Percentiles rank a stretch among this genome's conserved stretches.
phyloP scores from a whole-genome alignment of 2,797 vertebrate species.

The Denticeps clupeoides region DNA sequence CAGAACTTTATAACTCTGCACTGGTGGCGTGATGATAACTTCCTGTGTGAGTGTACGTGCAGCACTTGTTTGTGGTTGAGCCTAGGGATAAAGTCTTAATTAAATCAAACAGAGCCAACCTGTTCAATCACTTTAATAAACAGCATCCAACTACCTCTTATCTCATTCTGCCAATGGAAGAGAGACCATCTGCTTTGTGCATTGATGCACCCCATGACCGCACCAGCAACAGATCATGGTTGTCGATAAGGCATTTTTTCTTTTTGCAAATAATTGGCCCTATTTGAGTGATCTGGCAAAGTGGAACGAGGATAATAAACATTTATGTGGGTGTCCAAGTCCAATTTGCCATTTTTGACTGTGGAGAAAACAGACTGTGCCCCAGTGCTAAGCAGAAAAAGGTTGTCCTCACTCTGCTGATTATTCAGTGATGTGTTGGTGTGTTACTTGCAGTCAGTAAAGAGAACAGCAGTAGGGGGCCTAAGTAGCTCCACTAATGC shows the following conservation, averaged over 20 bases:
- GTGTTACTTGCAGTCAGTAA: too few species aligned
- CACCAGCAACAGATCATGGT: conserved; percentile 62
- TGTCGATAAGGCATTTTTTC: conserved; percentile 51
- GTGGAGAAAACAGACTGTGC: too few species aligned
- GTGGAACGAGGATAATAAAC: too few species aligned
- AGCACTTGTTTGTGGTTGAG: conserved; percentile 43
- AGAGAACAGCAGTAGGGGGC: too few species aligned
- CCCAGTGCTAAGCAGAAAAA: too few species aligned
- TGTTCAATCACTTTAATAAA: conserved; percentile 63
- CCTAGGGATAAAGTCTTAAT: conserved; percentile 64
- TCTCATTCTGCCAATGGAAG: conserved; percentile 60
- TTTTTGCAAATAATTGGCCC: not conserved
- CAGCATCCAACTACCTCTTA: conserved; percentile 59
- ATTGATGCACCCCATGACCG: conserved; percentile 63
- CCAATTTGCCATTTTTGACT: too few species aligned
- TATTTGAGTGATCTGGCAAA: not conserved
- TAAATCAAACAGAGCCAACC: conserved; percentile 67
- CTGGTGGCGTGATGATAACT: too few species aligned
- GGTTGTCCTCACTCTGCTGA: too few species aligned
- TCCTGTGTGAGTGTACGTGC: conserved; percentile 15
- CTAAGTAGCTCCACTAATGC: too few species aligned
- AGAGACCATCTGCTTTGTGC: conserved; percentile 63
- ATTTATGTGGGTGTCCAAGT: too few species aligned
- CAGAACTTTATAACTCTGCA: too few species aligned
- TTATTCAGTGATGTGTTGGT: too few species aligned